These are phyloP conservation scores for Neogobius melanostomus DNA, from an alignment of 2,113 vertebrate species.

Conservation along the genomic window DNA sequence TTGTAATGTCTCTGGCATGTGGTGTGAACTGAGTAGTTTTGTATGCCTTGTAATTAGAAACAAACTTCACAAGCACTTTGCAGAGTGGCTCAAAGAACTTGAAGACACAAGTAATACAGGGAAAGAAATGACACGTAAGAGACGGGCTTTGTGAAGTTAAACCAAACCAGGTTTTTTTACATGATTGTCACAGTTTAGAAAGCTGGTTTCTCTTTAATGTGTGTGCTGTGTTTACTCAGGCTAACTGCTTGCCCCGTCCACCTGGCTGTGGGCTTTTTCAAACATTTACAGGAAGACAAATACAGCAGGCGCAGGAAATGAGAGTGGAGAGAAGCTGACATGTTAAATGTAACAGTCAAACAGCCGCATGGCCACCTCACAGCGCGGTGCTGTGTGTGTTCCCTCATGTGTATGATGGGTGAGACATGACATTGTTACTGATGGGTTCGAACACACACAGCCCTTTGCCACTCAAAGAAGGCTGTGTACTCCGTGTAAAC, in stretches of 20 bases:
- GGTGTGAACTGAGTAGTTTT: background rate
- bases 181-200: background rate
- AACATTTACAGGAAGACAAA: constrained; percentile 29
- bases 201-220: background rate
- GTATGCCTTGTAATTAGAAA: constrained; percentile 5
- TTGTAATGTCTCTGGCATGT: background rate
- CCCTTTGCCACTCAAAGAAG: constrained; percentile 8
- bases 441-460: constrained; percentile 9
- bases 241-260: constrained; percentile 32
- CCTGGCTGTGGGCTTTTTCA: constrained; percentile 31
- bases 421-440: constrained; percentile 42
- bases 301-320: constrained; percentile 41
- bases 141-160: background rate
- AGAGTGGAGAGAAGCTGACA: constrained; percentile 28
- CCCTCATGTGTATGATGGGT: constrained; percentile 18
- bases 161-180: background rate
- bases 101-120: background rate
- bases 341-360: constrained; percentile 72
- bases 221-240: constrained; percentile 22
- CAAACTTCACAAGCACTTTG: constrained; percentile 1
- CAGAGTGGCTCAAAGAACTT: background rate
- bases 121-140: background rate
- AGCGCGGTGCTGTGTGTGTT: constrained; percentile 3
- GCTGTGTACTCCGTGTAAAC: background rate
- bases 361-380: constrained; percentile 44